Base-by-base conservation (phyloP, 2,797 vertebrate genomes). In the Borostomias antarcticus region DNA sequence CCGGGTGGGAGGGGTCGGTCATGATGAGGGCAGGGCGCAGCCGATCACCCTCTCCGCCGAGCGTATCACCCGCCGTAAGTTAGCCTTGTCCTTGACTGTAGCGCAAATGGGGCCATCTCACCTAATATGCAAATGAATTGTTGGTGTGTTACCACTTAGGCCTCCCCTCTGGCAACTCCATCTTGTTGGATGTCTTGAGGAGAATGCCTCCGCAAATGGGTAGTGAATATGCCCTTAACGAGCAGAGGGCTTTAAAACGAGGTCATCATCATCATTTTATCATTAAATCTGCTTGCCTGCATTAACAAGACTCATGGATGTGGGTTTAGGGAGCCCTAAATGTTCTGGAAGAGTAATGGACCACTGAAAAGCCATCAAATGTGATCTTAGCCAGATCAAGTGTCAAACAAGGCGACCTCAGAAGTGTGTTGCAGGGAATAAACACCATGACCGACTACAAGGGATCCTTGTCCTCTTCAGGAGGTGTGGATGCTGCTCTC, bases 141-240 rank as follows among this genome's bases (percentile, higher is more conserved):
- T 58, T 35, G 19, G 21, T 0, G 10, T 37, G 21, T 25, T 35
- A 40, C 32, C 54, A 33, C 13, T 4, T n/a, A 57, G 4, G 8
- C 13, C 19, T 30, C 56, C 11, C 5, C 29, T 32, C 32, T 11
- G 51, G 51, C 29, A 33, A 5, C 19, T 58, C n/a, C 56, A 25
- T 58, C 21, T 9, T 4, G 33, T 37, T 8, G 11, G 25, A 29
- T 58, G 32, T 19, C 7, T 32, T 19, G 56, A 40, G 33, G 5
- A 58, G 21, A 32, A 58, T 25, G 56, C 10, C 4, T 10, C 21
- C 5, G 21, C 33, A 58, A 58, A 23, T 25, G 21, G 33, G 23
- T 21, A 17, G 33, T 35, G 56, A 35, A 58, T 32, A 58, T 25
- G 8, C 37, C 32, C 33, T 58, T 58, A 40, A 58, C 37, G 56